Base-by-base conservation (phyloP, 2,113 vertebrate species). In the Macquaria ambigua region DNA sequence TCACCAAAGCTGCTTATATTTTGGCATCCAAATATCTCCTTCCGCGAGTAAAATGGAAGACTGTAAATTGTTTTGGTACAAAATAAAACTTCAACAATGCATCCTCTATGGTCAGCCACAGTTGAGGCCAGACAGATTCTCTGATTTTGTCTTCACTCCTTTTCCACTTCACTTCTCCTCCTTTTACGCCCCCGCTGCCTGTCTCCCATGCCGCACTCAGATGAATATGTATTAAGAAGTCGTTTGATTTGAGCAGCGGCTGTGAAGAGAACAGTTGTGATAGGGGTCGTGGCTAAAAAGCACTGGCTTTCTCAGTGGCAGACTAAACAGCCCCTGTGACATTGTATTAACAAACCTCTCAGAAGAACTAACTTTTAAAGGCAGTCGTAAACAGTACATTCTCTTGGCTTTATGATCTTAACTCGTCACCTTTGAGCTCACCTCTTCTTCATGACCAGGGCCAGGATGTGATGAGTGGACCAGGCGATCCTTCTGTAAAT, bases 401-500 rank as follows among this genome's bases (percentile, higher is more conserved):
- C 25, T 55, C 1, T 8, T 50, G 12, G 23, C n/a, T 31, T 50
- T 37, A 59, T 52, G 20, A 58, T 8, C 20, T 41, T 48, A 16
- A 16, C 14, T 64, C 46, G 75, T 91, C 59, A 95, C 94, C 92
- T 95, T 93, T n/a, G 94, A 94, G 74, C 93, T 91, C 77, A 90
- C 81, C 55, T 97, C 97, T 31, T 98, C 98, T 55, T 98, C 98
- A 56, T 97, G 97, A 66, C 96, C 97, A 0, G 96, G 95, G 0
- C 95, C 97, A 0, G 96, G 94, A 84, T 98, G 97, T 74, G 96
- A 95, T 0, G 96, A 94, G 2, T 96, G 97, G 0, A 95, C 95
- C 1, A 95, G 94, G 0, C 96, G 97, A 34, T 99, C 98, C 89
- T 96, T 97, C 97, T 98, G 93, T 0, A 61, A 80, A 80, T 25